These are phyloP conservation scores for Phenganax subtilis DNA, from an alignment of 92 coral and sea anemone species.

Conservation along the genomic window DNA sequence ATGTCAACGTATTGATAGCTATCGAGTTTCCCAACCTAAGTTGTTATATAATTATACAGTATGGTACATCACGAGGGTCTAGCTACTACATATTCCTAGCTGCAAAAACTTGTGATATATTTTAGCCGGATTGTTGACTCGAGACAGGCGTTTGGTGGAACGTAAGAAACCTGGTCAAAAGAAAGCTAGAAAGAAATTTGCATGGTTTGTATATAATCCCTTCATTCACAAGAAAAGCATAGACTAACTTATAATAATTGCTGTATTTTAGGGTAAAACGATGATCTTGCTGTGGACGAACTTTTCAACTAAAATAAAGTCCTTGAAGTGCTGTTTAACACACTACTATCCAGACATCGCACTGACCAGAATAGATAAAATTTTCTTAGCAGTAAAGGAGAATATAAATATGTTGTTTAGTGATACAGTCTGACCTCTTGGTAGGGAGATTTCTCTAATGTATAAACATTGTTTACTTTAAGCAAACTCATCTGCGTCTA, in stretches of 20 bases:
- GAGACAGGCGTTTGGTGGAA: conserved; percentile 82
- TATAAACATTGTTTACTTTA: too few species aligned
- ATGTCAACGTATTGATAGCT: not conserved
- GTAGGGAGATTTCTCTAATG: too few species aligned
- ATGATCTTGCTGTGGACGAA: not conserved
- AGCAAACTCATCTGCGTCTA: too few species aligned
- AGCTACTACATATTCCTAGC: not conserved
- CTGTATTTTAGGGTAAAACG: conserved; percentile 15
- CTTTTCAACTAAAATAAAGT: too few species aligned
- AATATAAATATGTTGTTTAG: too few species aligned
- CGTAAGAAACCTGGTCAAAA: conserved; percentile 95
- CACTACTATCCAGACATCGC: too few species aligned
- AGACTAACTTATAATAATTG: not conserved
- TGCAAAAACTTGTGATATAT: not conserved
- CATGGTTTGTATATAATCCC: conserved; percentile 59
- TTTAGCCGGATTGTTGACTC: conserved; percentile 75
- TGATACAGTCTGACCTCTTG: too few species aligned
- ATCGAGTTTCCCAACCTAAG: not conserved
- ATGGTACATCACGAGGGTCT: not conserved
- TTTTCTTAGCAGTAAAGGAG: too few species aligned
- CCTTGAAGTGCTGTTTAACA: too few species aligned
- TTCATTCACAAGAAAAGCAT: too few species aligned
- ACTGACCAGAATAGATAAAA: too few species aligned
- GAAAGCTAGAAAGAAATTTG: conserved; percentile 98
- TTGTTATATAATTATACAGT: not conserved